phyloP scores from a whole-genome alignment of 2,797 vertebrate species.

The Ptychadena robeensis region DNA sequence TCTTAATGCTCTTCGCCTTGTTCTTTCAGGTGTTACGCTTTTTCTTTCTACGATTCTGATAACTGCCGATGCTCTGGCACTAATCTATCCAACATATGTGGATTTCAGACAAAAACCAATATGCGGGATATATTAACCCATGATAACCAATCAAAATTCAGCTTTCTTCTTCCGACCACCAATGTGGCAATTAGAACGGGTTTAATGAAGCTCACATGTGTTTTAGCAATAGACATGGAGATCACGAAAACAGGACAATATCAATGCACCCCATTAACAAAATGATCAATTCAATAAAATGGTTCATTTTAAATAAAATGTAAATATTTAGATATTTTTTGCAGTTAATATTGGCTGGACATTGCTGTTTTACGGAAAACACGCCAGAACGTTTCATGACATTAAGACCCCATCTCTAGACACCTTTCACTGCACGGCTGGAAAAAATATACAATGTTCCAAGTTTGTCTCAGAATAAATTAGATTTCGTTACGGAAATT shows the following conservation, averaged over 20 bases:
- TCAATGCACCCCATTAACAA: neutral
- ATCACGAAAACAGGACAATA: too few relatives aligned
- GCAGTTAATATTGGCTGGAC: neutral
- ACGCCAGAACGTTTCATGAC: neutral
- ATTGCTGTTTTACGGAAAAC: neutral
- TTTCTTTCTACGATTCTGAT: neutral
- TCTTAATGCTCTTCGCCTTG: neutral
- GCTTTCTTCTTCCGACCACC: neutral
- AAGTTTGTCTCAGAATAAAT: constrained; percentile 20
- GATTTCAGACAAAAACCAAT: neutral
- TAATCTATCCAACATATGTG: neutral
- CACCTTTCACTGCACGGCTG: neutral
- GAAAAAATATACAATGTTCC: constrained; percentile 7
- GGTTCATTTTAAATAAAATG: neutral
- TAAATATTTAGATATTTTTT: neutral
- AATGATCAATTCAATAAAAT: neutral
- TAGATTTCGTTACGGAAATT: constrained; percentile 5
- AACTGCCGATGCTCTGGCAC: neutral
- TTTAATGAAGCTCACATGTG: neutral
- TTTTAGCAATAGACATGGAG: too few relatives aligned
- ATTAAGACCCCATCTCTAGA: constrained; percentile 22
- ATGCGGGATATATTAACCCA: neutral
- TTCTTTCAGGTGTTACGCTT: neutral
- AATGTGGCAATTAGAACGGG: too few relatives aligned
- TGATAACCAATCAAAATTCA: neutral